Percentiles rank a stretch among this genome's conserved stretches.
Conservation (phyloP, 2,888 invertebrate species). For the Eupithecia exiguata region DNA sequence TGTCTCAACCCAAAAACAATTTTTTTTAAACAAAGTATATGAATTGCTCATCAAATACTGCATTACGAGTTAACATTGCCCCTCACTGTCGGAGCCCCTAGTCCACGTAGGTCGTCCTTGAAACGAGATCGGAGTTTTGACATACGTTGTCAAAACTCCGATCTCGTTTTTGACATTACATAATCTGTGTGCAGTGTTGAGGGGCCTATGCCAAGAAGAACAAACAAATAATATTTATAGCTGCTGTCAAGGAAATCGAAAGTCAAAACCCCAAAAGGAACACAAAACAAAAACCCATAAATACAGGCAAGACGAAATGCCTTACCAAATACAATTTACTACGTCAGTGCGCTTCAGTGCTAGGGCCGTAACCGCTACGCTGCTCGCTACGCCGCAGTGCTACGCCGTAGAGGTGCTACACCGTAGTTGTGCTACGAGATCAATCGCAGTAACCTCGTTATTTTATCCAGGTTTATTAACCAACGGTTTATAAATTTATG, state of each 20-base stretch:
- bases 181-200: no score
- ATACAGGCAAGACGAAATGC: background rate
- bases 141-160: no score
- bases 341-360: slow-evolving; percentile 18
- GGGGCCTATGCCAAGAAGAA: background rate
- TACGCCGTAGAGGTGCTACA: background rate
- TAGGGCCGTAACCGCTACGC: slow-evolving; percentile 28
- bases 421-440: background rate
- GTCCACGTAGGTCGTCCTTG: no score
- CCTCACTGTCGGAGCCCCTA: no score
- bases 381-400: background rate
- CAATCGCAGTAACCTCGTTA: background rate
- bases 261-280: background rate
- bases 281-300: background rate
- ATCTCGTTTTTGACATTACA: no score
- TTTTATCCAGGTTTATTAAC: background rate
- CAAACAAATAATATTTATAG: background rate
- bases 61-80: no score
- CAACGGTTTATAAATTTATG: no score
- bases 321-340: background rate
- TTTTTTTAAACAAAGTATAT: no score
- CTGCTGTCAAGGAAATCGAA: background rate
- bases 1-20: no score
- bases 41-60: no score
- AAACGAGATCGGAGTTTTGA: no score